Evolutionary conservation across 2,888 invertebrate species (phyloP), one percentile per base, ranked within the genome.

Genomic region (Habroteleia sp.): DNA sequence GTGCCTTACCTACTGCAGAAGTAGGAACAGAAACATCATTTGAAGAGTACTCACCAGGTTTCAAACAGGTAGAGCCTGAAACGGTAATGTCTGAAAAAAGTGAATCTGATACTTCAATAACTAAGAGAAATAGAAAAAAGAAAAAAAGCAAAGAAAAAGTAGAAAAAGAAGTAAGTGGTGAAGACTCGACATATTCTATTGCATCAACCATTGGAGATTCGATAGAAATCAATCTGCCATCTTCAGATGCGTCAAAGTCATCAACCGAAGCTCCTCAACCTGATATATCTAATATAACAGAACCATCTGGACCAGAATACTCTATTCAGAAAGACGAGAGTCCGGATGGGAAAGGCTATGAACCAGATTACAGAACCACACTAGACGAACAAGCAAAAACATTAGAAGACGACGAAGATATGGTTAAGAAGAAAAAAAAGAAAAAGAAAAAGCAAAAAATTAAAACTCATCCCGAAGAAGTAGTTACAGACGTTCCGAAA

Each of bases 331-430:
- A 81, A 23, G 84, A 86, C 16, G 91, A 90, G 58, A 90, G 90
- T 54, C 89, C 89, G 46, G 85, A 87, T 29, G 82, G 87, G 27
- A 88, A 90, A 84, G 94, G 94, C n/a, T 94, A 95, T 82, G 94
- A 94, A 84, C 91, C 93, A 5, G 94, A 93, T 81, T 91, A 92
- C 76, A 89, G 92, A 74, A 92, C 93, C 0, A 89, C 91, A 13
- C 90, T 92, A 81, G 91, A 92, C 87, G 90, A 93, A 88, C 83
- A 80, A 6, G 80, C 83, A 1, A 56, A 79, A 1, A 60, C 74
- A n/a, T 80, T 79, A 6, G 85, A 89, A 14, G 87, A 89, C 7
- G 88, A 88, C 11, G 87, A 87, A 39, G 84, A 86, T 23, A 76
- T 81, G 14, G 84, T 54, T 23, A 85, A 82, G 77, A 90, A 90